Base-by-base conservation (phyloP, 2,888 invertebrate genomes). In the Ctenicera cuprea region DNA sequence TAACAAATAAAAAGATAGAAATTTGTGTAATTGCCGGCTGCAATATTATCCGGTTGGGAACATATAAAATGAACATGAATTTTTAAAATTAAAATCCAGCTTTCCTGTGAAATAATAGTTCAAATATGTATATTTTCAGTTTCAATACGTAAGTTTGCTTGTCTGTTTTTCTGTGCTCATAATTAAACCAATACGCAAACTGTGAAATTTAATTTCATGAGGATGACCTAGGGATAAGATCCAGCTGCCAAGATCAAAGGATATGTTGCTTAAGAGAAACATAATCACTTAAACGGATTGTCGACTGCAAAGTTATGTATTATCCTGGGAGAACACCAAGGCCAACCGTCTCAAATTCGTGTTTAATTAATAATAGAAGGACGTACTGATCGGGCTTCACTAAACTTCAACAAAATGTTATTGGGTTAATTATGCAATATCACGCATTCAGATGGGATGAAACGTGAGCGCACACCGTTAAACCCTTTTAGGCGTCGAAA, bases 391-490 rank as follows among this genome's bases (percentile, higher is more conserved):
- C 37, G 38, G n/a, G 30, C 11, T n/a, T 59, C 59, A 20, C 37
- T 38, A 59, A 59, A 59, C 38, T 59, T 22, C 14, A 30, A 18
- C 38, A 22, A 59, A 59, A 59, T 38, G n/a, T 33, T 59, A 59
- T 59, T 59, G 59, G 38, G 59, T 38, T 59, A 59, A 59, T 59
- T 59, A 59, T 59, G 59, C 59, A 38, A 30, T 38, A 59, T 59
- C 59, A 59, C 59, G 59, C n/a, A 59, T 38, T 37, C 33, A 33
- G 26, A 16, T 4, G 37, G 14, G 22, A 12, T 30, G 54, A 54
- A 54, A 54, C 22, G 54, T 54, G 54, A 54, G 54, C 54, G 3
- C 45, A 16, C 18, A 3, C 30, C 22, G 50, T 22, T 50, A 50
- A 50, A 26, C 12, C 9, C 50, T 50, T n/a, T 22, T n/a, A 20